A percentile compares a stretch with the other conserved stretches of the same genome.
These are phyloP conservation scores for Dorcus hopei DNA, from an alignment of 2,888 invertebrate species.

Conservation along the genomic window DNA sequence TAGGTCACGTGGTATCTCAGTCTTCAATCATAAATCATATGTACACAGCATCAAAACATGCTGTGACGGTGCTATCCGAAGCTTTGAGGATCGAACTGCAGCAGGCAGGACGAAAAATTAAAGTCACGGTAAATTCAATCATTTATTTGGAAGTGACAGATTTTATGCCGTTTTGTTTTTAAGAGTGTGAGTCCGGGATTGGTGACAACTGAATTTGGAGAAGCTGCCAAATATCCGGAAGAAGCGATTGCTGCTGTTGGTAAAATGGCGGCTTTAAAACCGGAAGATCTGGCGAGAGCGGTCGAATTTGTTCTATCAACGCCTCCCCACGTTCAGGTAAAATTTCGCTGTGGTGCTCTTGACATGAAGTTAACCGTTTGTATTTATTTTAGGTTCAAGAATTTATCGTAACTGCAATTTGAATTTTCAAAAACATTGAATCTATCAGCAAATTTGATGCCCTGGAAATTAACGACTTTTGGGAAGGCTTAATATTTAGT, in stretches of 20 bases:
- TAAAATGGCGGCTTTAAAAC: not conserved
- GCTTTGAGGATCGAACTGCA: conserved; percentile 51
- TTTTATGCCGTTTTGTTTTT: not conserved
- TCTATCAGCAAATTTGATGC: too few relatives aligned
- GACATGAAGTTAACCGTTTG: not conserved
- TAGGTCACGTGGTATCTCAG: conserved; percentile 18
- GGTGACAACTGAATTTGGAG: not conserved
- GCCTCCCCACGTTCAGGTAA: not conserved
- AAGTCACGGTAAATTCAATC: conserved; percentile 40
- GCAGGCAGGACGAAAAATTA: conserved; percentile 40
- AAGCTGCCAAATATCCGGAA: not conserved
- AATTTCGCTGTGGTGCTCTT: too few relatives aligned
- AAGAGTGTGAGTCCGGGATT: not conserved
- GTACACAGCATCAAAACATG: conserved; percentile 55
- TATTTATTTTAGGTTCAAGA: too few relatives aligned
- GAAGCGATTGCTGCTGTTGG: not conserved
- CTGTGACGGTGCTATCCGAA: conserved; percentile 50
- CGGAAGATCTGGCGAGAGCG: not conserved
- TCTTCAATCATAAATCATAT: conserved; percentile 34
- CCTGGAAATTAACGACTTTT: too few relatives aligned
- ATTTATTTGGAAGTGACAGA: too few relatives aligned
- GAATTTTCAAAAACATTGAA: too few relatives aligned
- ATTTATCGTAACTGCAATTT: too few relatives aligned
- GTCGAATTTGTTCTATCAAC: not conserved
- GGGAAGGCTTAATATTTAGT: too few relatives aligned